phyloP scores from a whole-genome alignment of 2,113 vertebrate genomes.

The Proteles cristata region DNA sequence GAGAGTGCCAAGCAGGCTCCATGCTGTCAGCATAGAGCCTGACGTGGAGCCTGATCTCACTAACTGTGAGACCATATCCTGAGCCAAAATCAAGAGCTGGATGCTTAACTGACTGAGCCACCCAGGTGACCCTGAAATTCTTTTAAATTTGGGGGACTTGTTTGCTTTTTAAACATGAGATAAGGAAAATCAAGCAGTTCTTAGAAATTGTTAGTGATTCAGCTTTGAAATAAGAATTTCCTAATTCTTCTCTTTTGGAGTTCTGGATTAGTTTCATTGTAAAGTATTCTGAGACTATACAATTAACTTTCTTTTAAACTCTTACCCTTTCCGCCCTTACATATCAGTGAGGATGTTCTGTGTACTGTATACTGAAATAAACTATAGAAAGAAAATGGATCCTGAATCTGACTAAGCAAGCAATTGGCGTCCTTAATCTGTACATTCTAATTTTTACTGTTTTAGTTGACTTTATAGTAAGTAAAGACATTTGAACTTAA shows the following conservation, averaged over 20 bases:
- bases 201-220: slow-evolving; percentile 29
- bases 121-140: background rate
- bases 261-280: background rate
- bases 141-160: background rate
- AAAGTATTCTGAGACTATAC: slow-evolving; percentile 4
- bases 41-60: too few relatives aligned
- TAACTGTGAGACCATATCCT: too few relatives aligned
- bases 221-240: slow-evolving; percentile 35
- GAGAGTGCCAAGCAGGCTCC: too few relatives aligned
- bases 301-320: background rate
- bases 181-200: background rate
- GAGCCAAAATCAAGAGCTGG: too few relatives aligned
- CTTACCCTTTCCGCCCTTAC: background rate
- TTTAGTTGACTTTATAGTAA: slow-evolving; percentile 41
- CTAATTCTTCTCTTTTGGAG: background rate
- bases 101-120: too few relatives aligned
- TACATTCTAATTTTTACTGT: slow-evolving; percentile 36
- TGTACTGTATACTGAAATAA: background rate
- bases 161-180: background rate
- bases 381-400: background rate
- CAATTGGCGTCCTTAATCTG: background rate
- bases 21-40: too few relatives aligned
- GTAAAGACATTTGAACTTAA: background rate
- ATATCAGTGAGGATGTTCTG: background rate
- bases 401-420: slow-evolving; percentile 2